These are phyloP conservation scores for Patagioenas fasciata DNA, from an alignment of 2,113 vertebrate species.

Conservation along the genomic window DNA sequence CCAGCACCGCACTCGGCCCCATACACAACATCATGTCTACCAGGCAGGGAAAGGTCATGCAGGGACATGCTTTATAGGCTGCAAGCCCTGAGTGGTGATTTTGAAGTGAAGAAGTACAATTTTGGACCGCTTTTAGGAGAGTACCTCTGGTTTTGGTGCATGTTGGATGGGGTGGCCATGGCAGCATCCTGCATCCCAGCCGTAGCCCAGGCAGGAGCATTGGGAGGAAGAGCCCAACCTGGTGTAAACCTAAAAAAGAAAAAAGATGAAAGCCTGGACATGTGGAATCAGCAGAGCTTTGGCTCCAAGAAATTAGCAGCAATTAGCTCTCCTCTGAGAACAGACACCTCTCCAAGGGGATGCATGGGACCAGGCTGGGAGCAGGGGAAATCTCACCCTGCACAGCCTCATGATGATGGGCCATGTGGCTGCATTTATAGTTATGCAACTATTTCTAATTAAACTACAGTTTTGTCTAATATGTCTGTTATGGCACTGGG, in stretches of 20 bases:
- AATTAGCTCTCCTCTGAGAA: neutral
- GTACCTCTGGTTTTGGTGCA: neutral
- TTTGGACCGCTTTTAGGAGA: neutral
- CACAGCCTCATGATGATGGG: rapidly evolving
- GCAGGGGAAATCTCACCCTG: neutral
- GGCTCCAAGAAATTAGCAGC: neutral
- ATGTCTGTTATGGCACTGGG: rapidly evolving
- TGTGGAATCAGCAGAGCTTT: neutral
- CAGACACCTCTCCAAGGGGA: rapidly evolving
- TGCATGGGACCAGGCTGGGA: neutral
- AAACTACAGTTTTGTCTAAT: neutral
- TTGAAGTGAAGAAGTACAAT: neutral
- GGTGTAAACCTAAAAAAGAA: neutral
- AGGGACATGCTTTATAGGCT: too few species aligned
- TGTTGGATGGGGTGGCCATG: neutral
- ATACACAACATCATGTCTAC: rapidly evolving
- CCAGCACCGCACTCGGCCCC: rapidly evolving
- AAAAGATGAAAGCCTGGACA: neutral
- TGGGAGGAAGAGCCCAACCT: rapidly evolving
- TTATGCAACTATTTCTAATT: neutral
- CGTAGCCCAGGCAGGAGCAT: rapidly evolving
- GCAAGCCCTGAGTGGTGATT: rapidly evolving
- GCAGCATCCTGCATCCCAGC: neutral
- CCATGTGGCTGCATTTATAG: rapidly evolving
- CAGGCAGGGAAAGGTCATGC: rapidly evolving